These are phyloP conservation scores for Anastrepha obliqua DNA, from an alignment of 1,140 invertebrate genomes.

Conservation along the genomic window DNA sequence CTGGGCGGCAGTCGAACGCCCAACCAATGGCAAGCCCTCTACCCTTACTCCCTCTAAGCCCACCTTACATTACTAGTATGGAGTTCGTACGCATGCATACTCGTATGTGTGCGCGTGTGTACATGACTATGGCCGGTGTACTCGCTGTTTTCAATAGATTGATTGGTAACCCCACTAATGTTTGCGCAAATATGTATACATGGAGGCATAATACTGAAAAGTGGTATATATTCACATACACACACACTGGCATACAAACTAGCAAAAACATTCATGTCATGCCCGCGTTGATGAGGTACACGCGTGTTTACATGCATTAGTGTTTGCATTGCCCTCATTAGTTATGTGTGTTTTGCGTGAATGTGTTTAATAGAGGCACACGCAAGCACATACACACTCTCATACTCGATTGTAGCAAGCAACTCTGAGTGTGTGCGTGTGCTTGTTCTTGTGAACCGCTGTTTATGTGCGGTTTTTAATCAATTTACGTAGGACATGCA, in stretches of 20 bases:
- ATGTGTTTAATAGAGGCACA: not conserved
- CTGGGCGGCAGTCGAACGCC: slow-evolving; percentile 19
- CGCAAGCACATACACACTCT: not conserved
- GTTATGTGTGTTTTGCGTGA: slow-evolving; percentile 26
- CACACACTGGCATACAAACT: not conserved
- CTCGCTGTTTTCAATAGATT: not conserved
- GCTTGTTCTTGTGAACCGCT: not conserved
- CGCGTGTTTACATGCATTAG: slow-evolving; percentile 40
- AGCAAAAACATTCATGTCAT: slow-evolving; percentile 8
- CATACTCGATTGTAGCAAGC: not conserved
- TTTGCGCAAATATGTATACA: not conserved
- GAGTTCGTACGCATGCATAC: too few relatives aligned
- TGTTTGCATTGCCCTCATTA: slow-evolving; percentile 49
- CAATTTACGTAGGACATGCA: slow-evolving; percentile 29
- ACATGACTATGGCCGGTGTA: not conserved
- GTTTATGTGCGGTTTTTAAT: slow-evolving; percentile 44
- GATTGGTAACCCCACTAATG: slow-evolving; percentile 26
- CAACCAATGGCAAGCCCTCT: not conserved
- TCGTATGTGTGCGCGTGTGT: not conserved
- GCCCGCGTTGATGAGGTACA: slow-evolving; percentile 4
- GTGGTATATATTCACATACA: not conserved
- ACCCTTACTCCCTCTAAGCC: not conserved
- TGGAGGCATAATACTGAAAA: not conserved
- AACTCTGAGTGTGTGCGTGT: not conserved
- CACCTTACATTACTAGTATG: not conserved